These are phyloP conservation scores for Platycnemis pennipes DNA, from an alignment of 2,888 invertebrate species.

Conservation along the genomic window DNA sequence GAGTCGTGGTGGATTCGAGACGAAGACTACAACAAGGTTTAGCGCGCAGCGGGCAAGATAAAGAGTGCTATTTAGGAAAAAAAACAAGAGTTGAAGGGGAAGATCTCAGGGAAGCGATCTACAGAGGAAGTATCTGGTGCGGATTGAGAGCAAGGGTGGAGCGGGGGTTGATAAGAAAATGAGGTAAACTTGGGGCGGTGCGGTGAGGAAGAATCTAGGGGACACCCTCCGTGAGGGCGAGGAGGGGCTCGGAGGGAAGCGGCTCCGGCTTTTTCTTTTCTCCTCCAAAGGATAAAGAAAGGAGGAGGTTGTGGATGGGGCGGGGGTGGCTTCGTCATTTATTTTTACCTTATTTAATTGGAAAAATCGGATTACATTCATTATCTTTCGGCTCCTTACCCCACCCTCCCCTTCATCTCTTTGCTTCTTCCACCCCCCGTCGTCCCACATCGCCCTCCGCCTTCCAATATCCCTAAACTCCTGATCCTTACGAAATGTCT, in stretches of 20 bases:
- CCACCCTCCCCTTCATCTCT: constrained; percentile 4
- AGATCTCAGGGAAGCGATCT: not conserved
- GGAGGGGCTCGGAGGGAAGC: not conserved
- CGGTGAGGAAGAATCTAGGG: not conserved
- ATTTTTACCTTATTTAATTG: constrained; percentile 78
- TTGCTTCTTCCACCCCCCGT: not conserved
- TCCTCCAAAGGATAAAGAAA: not conserved
- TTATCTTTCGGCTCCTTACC: constrained; percentile 75
- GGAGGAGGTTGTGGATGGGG: not conserved
- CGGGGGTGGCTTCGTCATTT: constrained; percentile 71
- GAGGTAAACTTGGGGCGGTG: not conserved
- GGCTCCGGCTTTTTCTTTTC: not conserved
- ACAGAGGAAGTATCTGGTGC: not conserved
- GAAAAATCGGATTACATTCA: constrained; percentile 80
- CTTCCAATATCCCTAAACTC: constrained; percentile 55
- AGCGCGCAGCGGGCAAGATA: no score
- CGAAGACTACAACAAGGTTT: no score
- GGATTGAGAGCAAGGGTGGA: not conserved
- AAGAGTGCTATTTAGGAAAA: not conserved
- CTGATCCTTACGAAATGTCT: constrained; percentile 50
- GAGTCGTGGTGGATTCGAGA: no score
- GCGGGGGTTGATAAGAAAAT: not conserved
- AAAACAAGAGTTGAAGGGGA: constrained; percentile 37
- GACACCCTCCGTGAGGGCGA: no score
- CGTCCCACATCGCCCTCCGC: not conserved